These are phyloP conservation scores for Drosophila elegans DNA, from an alignment of 1,140 invertebrate species.

Conservation along the genomic window DNA sequence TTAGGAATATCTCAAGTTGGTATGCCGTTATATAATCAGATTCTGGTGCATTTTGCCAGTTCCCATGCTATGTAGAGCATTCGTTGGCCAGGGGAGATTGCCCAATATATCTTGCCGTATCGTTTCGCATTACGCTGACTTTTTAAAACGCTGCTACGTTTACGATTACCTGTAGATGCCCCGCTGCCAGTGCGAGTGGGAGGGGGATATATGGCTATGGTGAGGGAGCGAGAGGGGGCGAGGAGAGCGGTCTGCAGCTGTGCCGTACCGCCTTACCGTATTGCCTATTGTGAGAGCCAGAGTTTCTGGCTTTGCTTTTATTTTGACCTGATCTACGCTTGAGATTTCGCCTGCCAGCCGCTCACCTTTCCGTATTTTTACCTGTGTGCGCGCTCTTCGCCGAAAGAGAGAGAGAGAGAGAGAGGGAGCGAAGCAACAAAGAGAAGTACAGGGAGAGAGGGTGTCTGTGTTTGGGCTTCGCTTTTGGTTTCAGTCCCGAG, in stretches of 20 bases:
- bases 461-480: conserved; percentile 33
- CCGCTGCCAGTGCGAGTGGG: conserved; percentile 3
- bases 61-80: conserved; percentile 29
- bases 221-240: conserved; percentile 10
- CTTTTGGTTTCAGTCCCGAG: conserved; percentile 72
- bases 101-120: conserved; percentile 15
- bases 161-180: conserved; percentile 44
- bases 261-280: conserved; percentile 11
- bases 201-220: neutral
- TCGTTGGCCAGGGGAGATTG: conserved; percentile 21
- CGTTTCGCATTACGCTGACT: conserved; percentile 56
- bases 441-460: neutral
- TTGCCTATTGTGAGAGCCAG: conserved; percentile 9
- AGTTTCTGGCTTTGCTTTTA: conserved; percentile 58
- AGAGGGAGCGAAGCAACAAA: neutral
- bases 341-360: conserved; percentile 55
- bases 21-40: neutral
- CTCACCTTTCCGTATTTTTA: conserved; percentile 64
- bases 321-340: conserved; percentile 70
- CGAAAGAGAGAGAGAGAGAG: neutral
- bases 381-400: conserved; percentile 47
- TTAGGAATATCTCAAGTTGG: neutral
- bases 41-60: neutral
- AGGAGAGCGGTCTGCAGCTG: conserved; percentile 65
- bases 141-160: conserved; percentile 46